These are phyloP conservation scores for Brachyopa scutellaris DNA, from an alignment of 2,888 invertebrate species.

Conservation along the genomic window DNA sequence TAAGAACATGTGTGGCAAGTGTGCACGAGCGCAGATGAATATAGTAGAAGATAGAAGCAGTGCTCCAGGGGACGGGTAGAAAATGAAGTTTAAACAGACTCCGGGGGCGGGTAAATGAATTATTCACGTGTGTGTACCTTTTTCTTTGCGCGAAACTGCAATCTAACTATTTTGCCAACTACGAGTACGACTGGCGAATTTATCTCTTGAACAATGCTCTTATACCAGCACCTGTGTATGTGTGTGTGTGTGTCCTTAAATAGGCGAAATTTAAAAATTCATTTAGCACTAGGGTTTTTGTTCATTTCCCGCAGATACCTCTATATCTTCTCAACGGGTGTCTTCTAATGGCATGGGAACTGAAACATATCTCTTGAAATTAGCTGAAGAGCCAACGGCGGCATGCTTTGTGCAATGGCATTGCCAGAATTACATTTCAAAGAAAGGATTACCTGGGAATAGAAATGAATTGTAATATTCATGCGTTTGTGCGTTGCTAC, in stretches of 20 bases:
- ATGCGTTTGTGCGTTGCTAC: no score
- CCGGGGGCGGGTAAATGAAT: constrained; percentile 52
- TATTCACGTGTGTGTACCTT: constrained; percentile 60
- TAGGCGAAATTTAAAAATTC: constrained; percentile 64
- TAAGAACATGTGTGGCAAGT: constrained; percentile 66
- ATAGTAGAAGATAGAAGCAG: constrained; percentile 36
- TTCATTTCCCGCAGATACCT: constrained; percentile 30
- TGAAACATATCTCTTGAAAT: constrained; percentile 21
- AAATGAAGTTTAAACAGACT: constrained; percentile 63
- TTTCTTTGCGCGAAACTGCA: constrained; percentile 50
- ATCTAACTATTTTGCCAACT: constrained; percentile 39
- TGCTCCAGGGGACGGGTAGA: constrained; percentile 36
- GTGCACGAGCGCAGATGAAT: constrained; percentile 23
- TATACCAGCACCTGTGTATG: no score
- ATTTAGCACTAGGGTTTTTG: constrained; percentile 56
- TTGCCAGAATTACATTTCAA: constrained; percentile 15
- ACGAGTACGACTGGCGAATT: constrained; percentile 11
- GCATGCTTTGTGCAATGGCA: background rate
- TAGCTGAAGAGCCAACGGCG: background rate
- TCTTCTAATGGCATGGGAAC: constrained; percentile 20
- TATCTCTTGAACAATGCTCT: constrained; percentile 24
- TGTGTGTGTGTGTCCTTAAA: constrained; percentile 43
- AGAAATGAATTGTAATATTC: no score
- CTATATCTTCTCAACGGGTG: constrained; percentile 22
- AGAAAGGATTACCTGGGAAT: no score